Percentiles rank a stretch among this genome's conserved stretches.
Evolutionary conservation across 92 coral and sea anemone genomes (phyloP).

Genomic region (Porites divaricata): DNA sequence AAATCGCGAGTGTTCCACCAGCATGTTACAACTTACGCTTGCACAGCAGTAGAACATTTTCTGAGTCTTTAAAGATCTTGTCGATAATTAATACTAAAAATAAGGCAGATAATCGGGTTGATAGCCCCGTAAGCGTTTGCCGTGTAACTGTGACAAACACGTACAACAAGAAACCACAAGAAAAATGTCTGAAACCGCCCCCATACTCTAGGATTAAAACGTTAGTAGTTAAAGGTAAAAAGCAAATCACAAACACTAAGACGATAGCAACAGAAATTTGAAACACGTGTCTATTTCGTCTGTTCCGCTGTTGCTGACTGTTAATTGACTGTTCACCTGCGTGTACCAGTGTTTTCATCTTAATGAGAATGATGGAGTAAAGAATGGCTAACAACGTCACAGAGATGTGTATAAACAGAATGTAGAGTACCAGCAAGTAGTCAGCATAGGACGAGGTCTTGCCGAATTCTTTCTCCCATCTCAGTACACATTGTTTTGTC

Average conservation of each 20-base stretch:
- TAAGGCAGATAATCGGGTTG: slow-evolving; percentile 19
- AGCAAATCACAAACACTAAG: background rate
- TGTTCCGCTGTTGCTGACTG: background rate
- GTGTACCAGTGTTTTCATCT: background rate
- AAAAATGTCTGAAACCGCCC: background rate
- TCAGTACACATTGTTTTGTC: too few relatives aligned
- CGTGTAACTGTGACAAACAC: background rate
- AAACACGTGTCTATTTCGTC: background rate
- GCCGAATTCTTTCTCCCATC: too few relatives aligned
- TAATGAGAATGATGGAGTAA: background rate
- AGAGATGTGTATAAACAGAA: background rate
- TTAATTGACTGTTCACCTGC: slow-evolving; percentile 1
- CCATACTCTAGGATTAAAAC: background rate
- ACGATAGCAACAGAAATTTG: slow-evolving; percentile 20
- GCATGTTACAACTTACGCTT: too few relatives aligned
- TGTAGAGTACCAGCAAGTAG: too few relatives aligned
- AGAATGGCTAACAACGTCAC: background rate
- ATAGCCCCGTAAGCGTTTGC: background rate
- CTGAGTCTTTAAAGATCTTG: background rate
- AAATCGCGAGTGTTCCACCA: too few relatives aligned
- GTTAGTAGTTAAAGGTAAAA: background rate
- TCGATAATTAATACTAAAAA: slow-evolving; percentile 6
- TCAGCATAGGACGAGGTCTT: too few relatives aligned
- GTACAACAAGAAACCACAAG: background rate
- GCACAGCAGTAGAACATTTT: background rate